Percentiles rank a stretch among this genome's conserved stretches.
Conservation (phyloP, 92 coral and sea anemone species). For the Palythoa grandis region DNA sequence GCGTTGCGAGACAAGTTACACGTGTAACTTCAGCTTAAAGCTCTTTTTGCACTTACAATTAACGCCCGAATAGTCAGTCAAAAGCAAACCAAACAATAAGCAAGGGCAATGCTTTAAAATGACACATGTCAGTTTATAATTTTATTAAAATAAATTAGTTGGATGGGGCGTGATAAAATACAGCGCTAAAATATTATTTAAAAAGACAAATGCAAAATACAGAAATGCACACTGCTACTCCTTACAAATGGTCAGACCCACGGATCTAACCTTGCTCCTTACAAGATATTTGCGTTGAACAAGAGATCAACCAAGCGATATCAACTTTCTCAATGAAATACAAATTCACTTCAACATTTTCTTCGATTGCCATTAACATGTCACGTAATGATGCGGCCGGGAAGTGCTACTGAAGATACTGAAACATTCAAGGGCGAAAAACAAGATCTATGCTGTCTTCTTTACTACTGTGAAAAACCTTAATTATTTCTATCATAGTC, state of each 20-base stretch:
- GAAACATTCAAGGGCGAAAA: too few species aligned
- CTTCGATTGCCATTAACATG: background rate
- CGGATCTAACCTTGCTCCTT: conserved; percentile 2
- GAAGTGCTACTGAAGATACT: too few species aligned
- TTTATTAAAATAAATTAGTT: conserved; percentile 67
- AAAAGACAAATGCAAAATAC: conserved; percentile 26
- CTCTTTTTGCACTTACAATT: too few species aligned
- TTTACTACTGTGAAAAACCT: too few species aligned
- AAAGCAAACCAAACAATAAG: background rate
- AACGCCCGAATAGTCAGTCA: background rate
- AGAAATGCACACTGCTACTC: conserved; percentile 24
- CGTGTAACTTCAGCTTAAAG: too few species aligned
- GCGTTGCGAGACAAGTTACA: too few species aligned
- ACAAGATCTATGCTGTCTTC: too few species aligned
- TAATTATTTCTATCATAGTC: too few species aligned
- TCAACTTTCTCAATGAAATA: background rate
- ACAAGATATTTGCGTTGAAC: background rate
- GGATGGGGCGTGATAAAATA: conserved; percentile 65
- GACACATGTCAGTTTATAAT: conserved; percentile 17
- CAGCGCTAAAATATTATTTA: conserved; percentile 35
- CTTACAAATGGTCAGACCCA: conserved; percentile 12
- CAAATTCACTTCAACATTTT: background rate
- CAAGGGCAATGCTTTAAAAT: background rate
- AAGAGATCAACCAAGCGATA: background rate
- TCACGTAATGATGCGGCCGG: too few species aligned